Evolutionary conservation across 2,797 vertebrate genomes (phyloP), one percentile per base, ranked within the genome.

Genomic region (Tadarida brasiliensis): DNA sequence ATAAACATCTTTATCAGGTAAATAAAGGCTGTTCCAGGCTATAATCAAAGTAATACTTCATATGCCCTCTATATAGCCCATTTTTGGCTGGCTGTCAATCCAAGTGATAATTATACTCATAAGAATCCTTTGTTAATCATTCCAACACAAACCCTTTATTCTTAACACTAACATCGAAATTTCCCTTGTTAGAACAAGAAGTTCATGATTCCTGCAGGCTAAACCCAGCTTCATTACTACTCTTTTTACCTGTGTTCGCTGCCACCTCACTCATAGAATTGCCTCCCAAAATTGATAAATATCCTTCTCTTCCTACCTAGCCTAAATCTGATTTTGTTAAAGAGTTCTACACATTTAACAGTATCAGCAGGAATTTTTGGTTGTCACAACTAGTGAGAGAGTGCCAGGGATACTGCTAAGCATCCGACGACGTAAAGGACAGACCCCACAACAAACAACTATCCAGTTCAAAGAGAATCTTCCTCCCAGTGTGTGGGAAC

Each of bases 191-290:
- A 68, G 15, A 11, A 76, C 91, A 87, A 74, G 19, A 44, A 90
- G 44, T 77, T 95, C 67, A 91, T 71, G n/a, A 85, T 68, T 89
- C 70, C 33, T 93, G 2, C 15, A 86, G n/a, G 19, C 14, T 86
- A 78, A 95, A 73, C 8, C 0, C 12, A 78, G 44, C 33, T 92
- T 81, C 22, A 63, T 30, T 65, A 89, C 10, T 57, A 61, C 2
- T 19, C 28, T 44, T 54, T 56, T 19, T 59, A 61, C 16, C 24
- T 56, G 1, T 56, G 1, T 35, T 81, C 20, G 80, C 15, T 35
- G 33, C 33, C 14, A 65, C n/a, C 28, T 88, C 12, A 74, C 10
- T 68, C 49, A 63, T 24, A 94, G 24, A 91, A 80, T 2, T 20
- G 20, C 11, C 15, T 70, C 30, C 87, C 26, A 92, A 84, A 85